phyloP scores from a whole-genome alignment of 2,888 invertebrate species.

The Rotaria sp. region DNA sequence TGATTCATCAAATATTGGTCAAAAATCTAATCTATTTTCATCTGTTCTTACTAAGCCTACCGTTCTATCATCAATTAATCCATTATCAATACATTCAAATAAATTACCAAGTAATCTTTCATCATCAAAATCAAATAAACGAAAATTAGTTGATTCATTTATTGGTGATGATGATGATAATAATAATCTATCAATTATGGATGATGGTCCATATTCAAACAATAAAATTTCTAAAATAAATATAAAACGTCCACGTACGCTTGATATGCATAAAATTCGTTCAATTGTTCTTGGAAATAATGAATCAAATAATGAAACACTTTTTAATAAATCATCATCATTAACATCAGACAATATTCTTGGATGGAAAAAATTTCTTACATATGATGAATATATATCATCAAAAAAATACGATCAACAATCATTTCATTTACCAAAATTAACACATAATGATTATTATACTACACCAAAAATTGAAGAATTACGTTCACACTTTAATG shows the following conservation, averaged over 20 bases:
- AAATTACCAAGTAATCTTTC: not conserved
- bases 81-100: not conserved
- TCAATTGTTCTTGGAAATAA: not conserved
- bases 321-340: not conserved
- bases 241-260: not conserved
- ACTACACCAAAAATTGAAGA: conserved; percentile 32
- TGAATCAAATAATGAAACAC: not conserved
- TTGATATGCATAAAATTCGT: conserved; percentile 24
- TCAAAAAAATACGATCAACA: not conserved
- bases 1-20: not conserved
- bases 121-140: not conserved
- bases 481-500: not conserved
- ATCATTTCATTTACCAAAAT: not conserved
- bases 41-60: not conserved
- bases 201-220: not conserved
- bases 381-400: not conserved
- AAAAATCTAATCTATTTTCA: not conserved
- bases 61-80: not conserved
- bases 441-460: conserved; percentile 30
- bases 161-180: not conserved
- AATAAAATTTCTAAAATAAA: not conserved
- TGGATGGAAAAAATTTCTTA: not conserved
- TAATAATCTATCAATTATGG: not conserved
- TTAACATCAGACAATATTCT: not conserved
- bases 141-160: conserved; percentile 6